phyloP scores from a whole-genome alignment of 2,888 invertebrate species.

The Drosophila imparisetae region DNA sequence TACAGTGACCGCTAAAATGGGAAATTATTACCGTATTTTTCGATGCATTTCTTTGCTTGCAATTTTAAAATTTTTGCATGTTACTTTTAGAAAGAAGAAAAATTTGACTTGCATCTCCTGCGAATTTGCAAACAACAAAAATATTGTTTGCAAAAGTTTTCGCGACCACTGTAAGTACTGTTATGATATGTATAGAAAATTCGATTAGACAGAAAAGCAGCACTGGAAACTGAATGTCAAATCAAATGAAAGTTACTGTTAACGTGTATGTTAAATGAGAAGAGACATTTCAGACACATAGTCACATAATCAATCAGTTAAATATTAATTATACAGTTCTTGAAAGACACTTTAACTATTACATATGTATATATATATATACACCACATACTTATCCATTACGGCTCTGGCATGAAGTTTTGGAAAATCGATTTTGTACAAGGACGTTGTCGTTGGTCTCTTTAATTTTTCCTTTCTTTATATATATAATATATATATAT shows the following conservation, averaged over 20 bases:
- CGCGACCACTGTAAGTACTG: conserved; percentile 2
- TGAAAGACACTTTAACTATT: conserved; percentile 37
- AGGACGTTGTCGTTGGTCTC: conserved; percentile 76
- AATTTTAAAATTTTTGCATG: background rate
- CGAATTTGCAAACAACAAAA: background rate
- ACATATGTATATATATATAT: conserved; percentile 37
- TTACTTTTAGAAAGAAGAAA: background rate
- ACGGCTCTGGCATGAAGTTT: conserved; percentile 76
- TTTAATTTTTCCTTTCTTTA: conserved; percentile 6
- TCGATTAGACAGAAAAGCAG: conserved; percentile 15
- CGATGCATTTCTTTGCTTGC: background rate
- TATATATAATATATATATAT: background rate
- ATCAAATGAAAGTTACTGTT: conserved; percentile 44
- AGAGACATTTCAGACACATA: conserved; percentile 22
- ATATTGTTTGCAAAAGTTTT: background rate
- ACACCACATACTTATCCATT: conserved; percentile 51
- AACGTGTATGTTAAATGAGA: conserved; percentile 13
- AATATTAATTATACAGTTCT: conserved; percentile 15
- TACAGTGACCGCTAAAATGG: background rate
- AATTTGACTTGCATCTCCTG: background rate
- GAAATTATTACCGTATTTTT: background rate
- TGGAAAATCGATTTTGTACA: conserved; percentile 83
- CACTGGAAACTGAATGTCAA: conserved; percentile 48
- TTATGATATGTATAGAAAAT: conserved; percentile 9
- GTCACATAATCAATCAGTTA: conserved; percentile 15